These are phyloP conservation scores for Diadophis punctatus DNA, from an alignment of 2,113 vertebrate species.

Conservation along the genomic window DNA sequence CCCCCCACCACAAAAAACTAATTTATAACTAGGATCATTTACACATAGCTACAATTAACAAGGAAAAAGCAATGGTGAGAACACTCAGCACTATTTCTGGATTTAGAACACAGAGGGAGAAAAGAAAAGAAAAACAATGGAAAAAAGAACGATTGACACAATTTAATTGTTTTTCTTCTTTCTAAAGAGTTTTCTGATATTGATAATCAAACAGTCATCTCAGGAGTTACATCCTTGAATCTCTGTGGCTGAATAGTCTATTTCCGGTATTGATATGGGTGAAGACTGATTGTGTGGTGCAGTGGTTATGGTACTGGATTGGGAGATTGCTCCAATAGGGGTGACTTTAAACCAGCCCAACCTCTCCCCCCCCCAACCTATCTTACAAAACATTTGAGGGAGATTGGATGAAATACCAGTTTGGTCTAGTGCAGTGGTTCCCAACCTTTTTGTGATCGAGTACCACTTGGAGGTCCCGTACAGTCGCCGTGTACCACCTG, in stretches of 20 bases:
- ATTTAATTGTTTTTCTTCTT: neutral
- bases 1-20: neutral
- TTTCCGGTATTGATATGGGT: neutral
- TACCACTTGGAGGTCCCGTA: too few relatives aligned
- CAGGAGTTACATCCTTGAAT: neutral
- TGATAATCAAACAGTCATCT: neutral
- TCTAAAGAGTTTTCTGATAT: neutral
- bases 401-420: neutral
- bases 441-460: too few relatives aligned
- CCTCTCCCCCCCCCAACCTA: neutral
- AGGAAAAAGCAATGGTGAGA: neutral
- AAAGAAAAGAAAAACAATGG: neutral
- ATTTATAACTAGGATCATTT: neutral
- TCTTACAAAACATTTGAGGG: neutral
- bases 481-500: too few relatives aligned
- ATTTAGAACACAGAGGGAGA: neutral
- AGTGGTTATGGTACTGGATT: neutral
- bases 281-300: neutral
- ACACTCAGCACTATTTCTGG: neutral
- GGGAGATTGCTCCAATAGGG: neutral
- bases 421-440: neutral
- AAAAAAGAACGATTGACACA: neutral
- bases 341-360: neutral
- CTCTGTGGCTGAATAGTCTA: neutral
- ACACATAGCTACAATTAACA: neutral